Conservation (phyloP, 2,113 vertebrate species). For the Salvelinus alpinus region DNA sequence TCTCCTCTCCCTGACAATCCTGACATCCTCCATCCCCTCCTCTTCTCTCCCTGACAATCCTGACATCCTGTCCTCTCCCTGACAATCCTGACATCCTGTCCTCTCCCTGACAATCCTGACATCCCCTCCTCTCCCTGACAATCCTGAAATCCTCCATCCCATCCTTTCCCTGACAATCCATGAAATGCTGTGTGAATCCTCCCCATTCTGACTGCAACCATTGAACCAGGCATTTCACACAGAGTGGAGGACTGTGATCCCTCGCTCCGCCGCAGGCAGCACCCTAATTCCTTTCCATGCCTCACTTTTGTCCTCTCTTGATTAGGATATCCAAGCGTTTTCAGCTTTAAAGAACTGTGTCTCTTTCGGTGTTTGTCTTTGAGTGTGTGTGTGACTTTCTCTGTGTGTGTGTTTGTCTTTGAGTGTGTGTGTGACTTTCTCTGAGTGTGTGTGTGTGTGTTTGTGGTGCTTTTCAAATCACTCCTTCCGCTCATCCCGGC, state of each 20-base stretch:
- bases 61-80: too few species aligned
- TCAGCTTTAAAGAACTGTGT: not conserved
- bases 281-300: not conserved
- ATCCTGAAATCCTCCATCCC: too few species aligned
- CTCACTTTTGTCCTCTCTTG: constrained; percentile 28
- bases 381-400: not conserved
- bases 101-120: too few species aligned
- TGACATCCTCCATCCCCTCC: too few species aligned
- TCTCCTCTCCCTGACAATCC: too few species aligned
- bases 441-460: not conserved
- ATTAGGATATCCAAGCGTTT: constrained; percentile 4
- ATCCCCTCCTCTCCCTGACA: too few species aligned
- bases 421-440: not conserved
- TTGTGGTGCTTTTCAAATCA: not conserved
- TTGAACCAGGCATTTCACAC: not conserved
- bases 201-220: too few species aligned
- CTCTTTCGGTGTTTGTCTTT: not conserved
- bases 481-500: constrained; percentile 14
- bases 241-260: not conserved
- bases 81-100: too few species aligned
- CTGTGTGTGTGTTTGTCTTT: not conserved
- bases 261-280: too few species aligned
- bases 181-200: too few species aligned
- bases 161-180: too few species aligned
- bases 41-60: too few species aligned